Evolutionary conservation across 2,797 vertebrate species (phyloP).

Genomic region (Pangasius larnaudii): DNA sequence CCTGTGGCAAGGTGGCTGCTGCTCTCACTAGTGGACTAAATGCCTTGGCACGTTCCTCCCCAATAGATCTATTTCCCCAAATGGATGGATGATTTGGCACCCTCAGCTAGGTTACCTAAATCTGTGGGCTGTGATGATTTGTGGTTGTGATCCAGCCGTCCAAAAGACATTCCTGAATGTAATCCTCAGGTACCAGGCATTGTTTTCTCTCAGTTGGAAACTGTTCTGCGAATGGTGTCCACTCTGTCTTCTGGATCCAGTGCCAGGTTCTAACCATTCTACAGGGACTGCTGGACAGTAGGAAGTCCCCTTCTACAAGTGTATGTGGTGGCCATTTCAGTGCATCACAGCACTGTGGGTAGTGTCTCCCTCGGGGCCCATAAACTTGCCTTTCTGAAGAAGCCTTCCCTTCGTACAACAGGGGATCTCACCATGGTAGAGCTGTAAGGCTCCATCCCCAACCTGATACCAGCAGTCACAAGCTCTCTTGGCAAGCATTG

Average conservation of each 20-base stretch:
- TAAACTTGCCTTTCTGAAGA: not conserved
- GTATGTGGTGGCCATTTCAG: not conserved
- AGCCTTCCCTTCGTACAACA: not conserved
- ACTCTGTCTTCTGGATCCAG: not conserved
- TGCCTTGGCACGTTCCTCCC: not conserved
- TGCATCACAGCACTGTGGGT: not conserved
- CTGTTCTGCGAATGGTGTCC: not conserved
- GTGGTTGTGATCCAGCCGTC: not conserved
- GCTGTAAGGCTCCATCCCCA: no score
- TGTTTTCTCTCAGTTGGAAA: not conserved
- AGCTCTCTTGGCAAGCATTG: not conserved
- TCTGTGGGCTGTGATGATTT: not conserved
- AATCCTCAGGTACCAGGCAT: not conserved
- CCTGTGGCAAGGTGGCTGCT: not conserved
- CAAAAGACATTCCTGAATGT: not conserved
- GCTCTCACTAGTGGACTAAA: not conserved
- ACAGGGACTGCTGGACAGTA: not conserved
- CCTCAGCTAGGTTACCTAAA: not conserved
- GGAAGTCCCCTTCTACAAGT: not conserved
- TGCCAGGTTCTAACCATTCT: not conserved
- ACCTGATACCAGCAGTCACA: not conserved
- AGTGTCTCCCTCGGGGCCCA: not conserved
- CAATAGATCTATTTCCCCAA: not conserved
- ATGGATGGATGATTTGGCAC: not conserved
- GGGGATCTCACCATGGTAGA: not conserved